phyloP scores from a whole-genome alignment of 2,888 invertebrate species.

The Andrena camellia region DNA sequence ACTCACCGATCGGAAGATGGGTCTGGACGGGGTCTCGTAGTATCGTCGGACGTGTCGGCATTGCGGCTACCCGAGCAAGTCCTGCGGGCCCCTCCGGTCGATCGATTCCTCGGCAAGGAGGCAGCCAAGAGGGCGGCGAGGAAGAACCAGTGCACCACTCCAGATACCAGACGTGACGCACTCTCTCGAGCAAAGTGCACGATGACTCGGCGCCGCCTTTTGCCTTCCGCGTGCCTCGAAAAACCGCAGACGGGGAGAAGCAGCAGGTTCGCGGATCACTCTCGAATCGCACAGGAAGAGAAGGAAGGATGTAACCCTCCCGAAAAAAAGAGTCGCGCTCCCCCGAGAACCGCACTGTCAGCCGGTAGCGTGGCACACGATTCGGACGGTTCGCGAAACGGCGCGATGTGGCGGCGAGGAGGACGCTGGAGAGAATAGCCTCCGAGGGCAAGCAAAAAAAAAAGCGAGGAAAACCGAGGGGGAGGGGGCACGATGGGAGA shows the following conservation, averaged over 20 bases:
- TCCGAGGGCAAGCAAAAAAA: slow-evolving; percentile 29
- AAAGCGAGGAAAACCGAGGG: slow-evolving; percentile 35
- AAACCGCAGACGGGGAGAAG: slow-evolving; percentile 2
- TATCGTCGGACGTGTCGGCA: background rate
- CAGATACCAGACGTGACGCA: slow-evolving; percentile 46
- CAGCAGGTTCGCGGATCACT: slow-evolving; percentile 54
- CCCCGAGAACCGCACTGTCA: slow-evolving; percentile 72
- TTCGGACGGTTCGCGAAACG: slow-evolving; percentile 46
- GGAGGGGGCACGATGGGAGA: slow-evolving; percentile 31
- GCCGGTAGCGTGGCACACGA: slow-evolving; percentile 71
- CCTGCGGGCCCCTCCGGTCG: slow-evolving; percentile 35
- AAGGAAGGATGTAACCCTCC: slow-evolving; percentile 24
- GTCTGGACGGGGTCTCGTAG: background rate
- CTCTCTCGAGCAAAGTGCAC: slow-evolving; percentile 56
- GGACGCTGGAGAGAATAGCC: slow-evolving; percentile 35
- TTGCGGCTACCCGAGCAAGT: slow-evolving; percentile 12
- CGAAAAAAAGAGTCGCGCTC: slow-evolving; percentile 48
- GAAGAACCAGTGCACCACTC: slow-evolving; percentile 56
- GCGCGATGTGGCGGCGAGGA: slow-evolving; percentile 7
- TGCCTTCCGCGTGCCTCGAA: background rate
- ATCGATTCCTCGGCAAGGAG: slow-evolving; percentile 42
- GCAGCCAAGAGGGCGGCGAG: slow-evolving; percentile 34
- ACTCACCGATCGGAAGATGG: slow-evolving; percentile 15
- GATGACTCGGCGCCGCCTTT: slow-evolving; percentile 32
- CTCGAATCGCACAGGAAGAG: slow-evolving; percentile 51